Percentiles rank a stretch among this genome's conserved stretches.
phyloP scores from a whole-genome alignment of 1,140 invertebrate genomes.

The Neelides sp. region DNA sequence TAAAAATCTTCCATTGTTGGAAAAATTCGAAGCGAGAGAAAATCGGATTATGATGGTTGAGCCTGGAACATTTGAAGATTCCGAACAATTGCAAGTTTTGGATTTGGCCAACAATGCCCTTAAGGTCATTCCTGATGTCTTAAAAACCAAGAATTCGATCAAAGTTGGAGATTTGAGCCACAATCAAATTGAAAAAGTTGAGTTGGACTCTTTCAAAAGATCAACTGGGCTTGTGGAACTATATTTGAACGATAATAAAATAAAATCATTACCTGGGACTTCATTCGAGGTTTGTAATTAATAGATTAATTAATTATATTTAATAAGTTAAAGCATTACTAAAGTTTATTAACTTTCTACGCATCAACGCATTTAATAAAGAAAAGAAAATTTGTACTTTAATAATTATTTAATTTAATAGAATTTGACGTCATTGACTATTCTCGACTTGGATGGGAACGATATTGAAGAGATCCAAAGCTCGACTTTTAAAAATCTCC shows the following conservation, averaged over 20 bases:
- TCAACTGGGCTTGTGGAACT: slow-evolving; percentile 29
- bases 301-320: slow-evolving; percentile 2
- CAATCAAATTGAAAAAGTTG: slow-evolving; percentile 39
- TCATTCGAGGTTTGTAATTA: slow-evolving; percentile 24
- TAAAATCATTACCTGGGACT: slow-evolving; percentile 21
- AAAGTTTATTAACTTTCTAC: slow-evolving; percentile 1
- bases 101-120: slow-evolving; percentile 66
- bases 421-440: slow-evolving; percentile 52
- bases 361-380: neutral
- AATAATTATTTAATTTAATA: slow-evolving; percentile 49
- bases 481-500: slow-evolving; percentile 59
- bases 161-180: slow-evolving; percentile 34
- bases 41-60: slow-evolving; percentile 35
- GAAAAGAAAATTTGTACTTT: neutral
- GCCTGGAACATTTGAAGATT: slow-evolving; percentile 47
- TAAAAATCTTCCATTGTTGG: slow-evolving; percentile 28
- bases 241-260: slow-evolving; percentile 31
- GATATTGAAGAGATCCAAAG: slow-evolving; percentile 61
- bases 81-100: slow-evolving; percentile 52
- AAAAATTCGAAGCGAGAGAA: slow-evolving; percentile 36
- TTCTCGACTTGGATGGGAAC: slow-evolving; percentile 67
- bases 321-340: neutral
- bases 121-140: slow-evolving; percentile 49
- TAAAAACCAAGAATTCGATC: slow-evolving; percentile 33
- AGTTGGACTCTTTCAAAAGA: slow-evolving; percentile 51